phyloP scores from a whole-genome alignment of 2,113 vertebrate species.

The Pelmatolapia mariae region DNA sequence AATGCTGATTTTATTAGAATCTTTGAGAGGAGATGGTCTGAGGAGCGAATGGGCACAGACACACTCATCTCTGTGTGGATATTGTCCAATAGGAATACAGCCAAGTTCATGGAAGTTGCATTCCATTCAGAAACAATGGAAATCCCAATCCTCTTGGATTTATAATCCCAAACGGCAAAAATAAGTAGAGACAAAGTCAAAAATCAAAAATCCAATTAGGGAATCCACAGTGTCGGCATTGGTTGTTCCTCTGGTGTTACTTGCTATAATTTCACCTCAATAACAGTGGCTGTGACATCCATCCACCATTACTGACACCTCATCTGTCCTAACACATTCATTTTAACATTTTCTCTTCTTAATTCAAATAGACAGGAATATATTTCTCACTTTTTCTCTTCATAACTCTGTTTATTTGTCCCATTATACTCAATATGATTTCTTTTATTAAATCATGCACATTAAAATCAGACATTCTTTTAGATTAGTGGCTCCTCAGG shows the following conservation, averaged over 20 bases:
- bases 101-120: not conserved
- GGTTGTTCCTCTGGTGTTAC: not conserved
- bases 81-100: not conserved
- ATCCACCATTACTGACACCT: not conserved
- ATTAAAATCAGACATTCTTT: not conserved
- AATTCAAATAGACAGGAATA: too few relatives aligned
- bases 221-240: not conserved
- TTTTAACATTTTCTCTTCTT: not conserved
- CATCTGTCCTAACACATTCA: not conserved
- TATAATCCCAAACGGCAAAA: not conserved
- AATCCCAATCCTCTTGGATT: not conserved
- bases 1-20: not conserved
- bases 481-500: not conserved
- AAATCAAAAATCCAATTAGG: not conserved
- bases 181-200: fast-evolving
- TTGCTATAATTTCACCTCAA: not conserved
- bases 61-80: not conserved
- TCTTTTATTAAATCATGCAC: not conserved
- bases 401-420: not conserved
- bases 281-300: not conserved
- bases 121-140: not conserved
- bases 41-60: not conserved
- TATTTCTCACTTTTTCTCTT: not conserved
- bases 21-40: not conserved
- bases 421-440: not conserved